phyloP scores from a whole-genome alignment of 2,797 vertebrate genomes.

The Rhinophrynus dorsalis region DNA sequence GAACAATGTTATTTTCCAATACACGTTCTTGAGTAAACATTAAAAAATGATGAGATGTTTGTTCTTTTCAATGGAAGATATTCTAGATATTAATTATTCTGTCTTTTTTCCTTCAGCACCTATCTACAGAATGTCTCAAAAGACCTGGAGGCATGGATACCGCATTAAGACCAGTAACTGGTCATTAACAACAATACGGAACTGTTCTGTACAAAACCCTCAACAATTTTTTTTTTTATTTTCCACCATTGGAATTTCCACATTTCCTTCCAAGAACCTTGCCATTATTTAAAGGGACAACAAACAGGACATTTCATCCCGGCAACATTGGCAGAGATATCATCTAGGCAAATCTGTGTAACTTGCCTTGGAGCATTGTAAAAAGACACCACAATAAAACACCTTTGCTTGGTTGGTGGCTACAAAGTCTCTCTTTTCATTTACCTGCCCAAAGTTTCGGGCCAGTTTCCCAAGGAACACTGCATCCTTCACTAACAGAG shows the following conservation, averaged over 20 bases:
- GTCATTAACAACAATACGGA: conserved; percentile 49
- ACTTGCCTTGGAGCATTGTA: conserved; percentile 56
- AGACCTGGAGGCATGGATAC: conserved; percentile 48
- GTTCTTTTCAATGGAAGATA: no score
- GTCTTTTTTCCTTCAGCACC: conserved; percentile 49
- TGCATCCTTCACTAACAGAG: conserved; percentile 34
- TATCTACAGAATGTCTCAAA: conserved; percentile 36
- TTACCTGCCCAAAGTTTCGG: conserved; percentile 48
- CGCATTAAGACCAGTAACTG: conserved; percentile 41
- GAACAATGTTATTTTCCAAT: no score
- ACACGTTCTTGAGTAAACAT: no score
- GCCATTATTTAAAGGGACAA: conserved; percentile 25
- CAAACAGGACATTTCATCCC: conserved; percentile 47
- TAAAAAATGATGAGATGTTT: no score
- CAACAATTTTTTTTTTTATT: conserved; percentile 52
- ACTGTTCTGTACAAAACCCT: conserved; percentile 44
- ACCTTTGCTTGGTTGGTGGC: conserved; percentile 69
- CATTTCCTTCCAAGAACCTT: conserved; percentile 39
- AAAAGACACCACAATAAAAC: conserved; percentile 64
- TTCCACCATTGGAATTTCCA: conserved; percentile 19
- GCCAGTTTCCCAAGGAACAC: conserved; percentile 23
- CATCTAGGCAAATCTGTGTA: conserved; percentile 53
- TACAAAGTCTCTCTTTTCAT: conserved; percentile 51
- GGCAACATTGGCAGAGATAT: conserved; percentile 37
- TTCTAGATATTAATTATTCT: not conserved